Evolutionary conservation across 2,888 invertebrate species (phyloP), one percentile per base, ranked within the genome.

Genomic region (Gandaritis pyraliata): DNA sequence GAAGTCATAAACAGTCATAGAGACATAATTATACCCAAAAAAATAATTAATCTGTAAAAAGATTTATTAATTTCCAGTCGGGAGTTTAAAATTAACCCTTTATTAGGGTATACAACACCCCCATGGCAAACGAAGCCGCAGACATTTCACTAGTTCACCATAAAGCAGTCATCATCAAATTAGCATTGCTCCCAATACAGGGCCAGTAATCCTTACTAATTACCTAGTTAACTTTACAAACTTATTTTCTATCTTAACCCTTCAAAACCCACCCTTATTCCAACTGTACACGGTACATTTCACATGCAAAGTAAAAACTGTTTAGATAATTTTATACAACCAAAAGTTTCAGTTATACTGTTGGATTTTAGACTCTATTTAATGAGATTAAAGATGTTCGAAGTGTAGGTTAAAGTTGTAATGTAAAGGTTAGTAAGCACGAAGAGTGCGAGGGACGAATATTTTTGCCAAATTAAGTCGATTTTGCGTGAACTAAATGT

Each of bases 391-490:
- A 51, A 45, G 18, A 0, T 7, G 30, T 13, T 6, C 5, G 0
- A 36, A 8, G 29, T 64, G 61, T 18, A 39, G 1, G 10, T 57
- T 48, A 48, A 58, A 46, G 48, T 69, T 57, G 74, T 70, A 68
- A 69, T 64, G 49, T 36, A 49, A 60, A 62, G 53, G 57, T 78
- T 71, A 70, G 72, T 77, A 79, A 78, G 78, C 78, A 78, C 71
- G 67, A 68, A 64, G 51, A 50, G 69, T 50, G 54, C 59, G 60
- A 65, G 58, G 58, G 69, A 68, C 70, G 69, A 71, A 79, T 80
- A 80, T 81, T 78, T 81, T 76, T 72, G 53, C 70, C 53, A 71
- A 74, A 78, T 78, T 75, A 78, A 77, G 70, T 73, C 73, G 69
- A 70, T 71, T 75, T 70, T 74, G 70, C 71, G 72, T 72, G 68